Evolutionary conservation across 2,888 invertebrate genomes (phyloP), one percentile per base, ranked within the genome.

Genomic region (Spilosoma lubricipeda): DNA sequence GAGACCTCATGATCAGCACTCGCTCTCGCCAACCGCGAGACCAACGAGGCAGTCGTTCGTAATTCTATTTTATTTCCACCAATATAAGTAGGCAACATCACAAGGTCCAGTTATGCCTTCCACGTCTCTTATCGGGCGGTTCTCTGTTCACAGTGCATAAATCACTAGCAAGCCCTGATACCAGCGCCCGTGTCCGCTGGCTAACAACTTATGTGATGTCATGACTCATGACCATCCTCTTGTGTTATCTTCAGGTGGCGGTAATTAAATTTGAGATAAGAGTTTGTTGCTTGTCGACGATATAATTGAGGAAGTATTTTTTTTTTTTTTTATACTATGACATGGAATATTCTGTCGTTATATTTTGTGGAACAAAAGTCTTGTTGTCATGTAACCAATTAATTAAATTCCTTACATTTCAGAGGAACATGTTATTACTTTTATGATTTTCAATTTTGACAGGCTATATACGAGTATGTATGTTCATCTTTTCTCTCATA

Each of bases 81-180:
- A 82, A 84, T 85, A 81, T 63, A 67, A 68, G 72, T 77, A 74
- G 80, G 76, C 78, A 83, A 77, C 77, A 76, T 79, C 72, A 77
- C 79, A 81, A 86, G 74, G 83, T 84, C 80, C 80, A 79, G 85
- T 83, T 78, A 56, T 72, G 76, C 77, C 77, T 85, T 80, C 82
- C 77, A 78, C 81, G 78, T 80, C 76, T 77, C 87, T 85, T 87
- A 87, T 87, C 87, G 83, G 77, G 72, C 78, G 71, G 80, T 63
- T 84, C 78, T 63, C 82, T 87, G 87, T 86, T 86, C 86, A 81
- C 85, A 87, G 84, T 80, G 77, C 83, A 87, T 88, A 88, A 87
- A 88, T 88, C 89, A 86, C 88, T 82, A 79, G 79, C 82, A 77
- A 80, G 80, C 76, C 63, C 78, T 83, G 86, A 86, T 86, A 85